Evolutionary conservation across 2,113 vertebrate genomes (phyloP), one percentile per base, ranked within the genome.

Genomic region (Potamarius usumacintae): DNA sequence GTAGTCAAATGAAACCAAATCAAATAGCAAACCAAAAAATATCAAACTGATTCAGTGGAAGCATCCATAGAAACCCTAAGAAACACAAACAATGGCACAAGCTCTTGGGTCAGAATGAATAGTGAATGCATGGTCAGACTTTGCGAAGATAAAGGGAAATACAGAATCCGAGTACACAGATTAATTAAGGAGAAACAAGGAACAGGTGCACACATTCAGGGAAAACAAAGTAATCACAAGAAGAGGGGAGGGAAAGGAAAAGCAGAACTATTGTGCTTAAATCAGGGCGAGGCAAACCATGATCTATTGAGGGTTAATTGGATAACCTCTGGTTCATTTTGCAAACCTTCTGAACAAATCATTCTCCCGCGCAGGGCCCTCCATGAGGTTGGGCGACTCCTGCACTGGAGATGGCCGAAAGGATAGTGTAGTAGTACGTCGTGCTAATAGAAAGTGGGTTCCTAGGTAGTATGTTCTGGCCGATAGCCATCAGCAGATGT

Each of bases 401-500:
- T 4, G 8, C 34, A 72, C 71, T 5, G 34, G 1, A 72, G 30
- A 48, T 42, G 17, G 48, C 14, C 18, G 55, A 17, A 55, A 53
- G 25, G 76, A 55, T 58, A 58, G n/a, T 34, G 78, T 34, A 58
- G 76, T 17, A 55, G 50, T n/a, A 14, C 50, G 1, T 53, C 30
- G 53, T 20, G 78, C 55, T 34, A 20, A 80, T 57, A 80, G 50
- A 58, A 58, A 30, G 25, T 5, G 7, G 15, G 9, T 55, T 74
- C 67, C 53, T 74, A 34, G n/a, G 60, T 57, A 58, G 63, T n/a
- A 60, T 25, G 62, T 48, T 30, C 53, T 58, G 78, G 77, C 78
- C 60, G 65, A 72, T 67, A 81, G 52, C 85, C 63, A 86, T 71
- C 78, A 58, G 78, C 85, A 82, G 85, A 86, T 81, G 85, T 86